A percentile compares a stretch with the other conserved stretches of the same genome.
Conservation (phyloP, 2,113 vertebrate species). For the Azemiops feae region DNA sequence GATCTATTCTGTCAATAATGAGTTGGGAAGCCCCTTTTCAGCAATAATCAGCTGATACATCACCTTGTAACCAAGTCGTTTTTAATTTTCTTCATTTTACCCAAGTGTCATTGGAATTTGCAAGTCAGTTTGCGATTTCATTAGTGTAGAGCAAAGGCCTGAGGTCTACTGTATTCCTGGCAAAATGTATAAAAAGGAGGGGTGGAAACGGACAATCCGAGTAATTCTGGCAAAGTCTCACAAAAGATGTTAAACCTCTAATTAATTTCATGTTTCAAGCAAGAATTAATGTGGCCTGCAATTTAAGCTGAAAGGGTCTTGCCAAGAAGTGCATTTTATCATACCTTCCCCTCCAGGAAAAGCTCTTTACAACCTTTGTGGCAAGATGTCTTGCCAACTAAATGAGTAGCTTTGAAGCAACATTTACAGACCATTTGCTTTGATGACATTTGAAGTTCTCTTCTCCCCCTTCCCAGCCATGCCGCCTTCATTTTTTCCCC, state of each 20-base stretch:
- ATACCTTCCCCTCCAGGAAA: slow-evolving; percentile 84
- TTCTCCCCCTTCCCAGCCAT: neutral
- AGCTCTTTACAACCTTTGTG: slow-evolving; percentile 82
- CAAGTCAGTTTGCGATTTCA: slow-evolving; percentile 81
- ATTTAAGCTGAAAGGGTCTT: slow-evolving; percentile 69
- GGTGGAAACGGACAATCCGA: neutral
- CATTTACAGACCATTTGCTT: slow-evolving; percentile 93
- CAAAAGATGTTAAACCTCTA: slow-evolving; percentile 73
- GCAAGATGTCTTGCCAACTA: slow-evolving; percentile 89
- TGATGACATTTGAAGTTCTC: slow-evolving; percentile 84
- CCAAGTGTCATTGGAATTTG: slow-evolving; percentile 77
- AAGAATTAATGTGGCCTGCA: slow-evolving; percentile 72
- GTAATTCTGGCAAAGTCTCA: slow-evolving; percentile 69
- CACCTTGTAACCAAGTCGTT: slow-evolving; percentile 75
- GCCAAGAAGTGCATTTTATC: slow-evolving; percentile 76
- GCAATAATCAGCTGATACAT: slow-evolving; percentile 71
- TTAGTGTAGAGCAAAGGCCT: slow-evolving; percentile 75
- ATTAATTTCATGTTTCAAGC: slow-evolving; percentile 78
- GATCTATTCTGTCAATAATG: slow-evolving; percentile 59
- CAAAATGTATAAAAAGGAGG: slow-evolving; percentile 37
- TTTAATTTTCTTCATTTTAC: slow-evolving; percentile 82
- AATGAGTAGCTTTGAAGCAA: slow-evolving; percentile 89
- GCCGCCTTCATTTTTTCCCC: neutral
- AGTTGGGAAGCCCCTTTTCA: slow-evolving; percentile 64
- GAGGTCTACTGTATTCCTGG: slow-evolving; percentile 64